phyloP scores from a whole-genome alignment of 2,888 invertebrate species.

The Junonia oenone region DNA sequence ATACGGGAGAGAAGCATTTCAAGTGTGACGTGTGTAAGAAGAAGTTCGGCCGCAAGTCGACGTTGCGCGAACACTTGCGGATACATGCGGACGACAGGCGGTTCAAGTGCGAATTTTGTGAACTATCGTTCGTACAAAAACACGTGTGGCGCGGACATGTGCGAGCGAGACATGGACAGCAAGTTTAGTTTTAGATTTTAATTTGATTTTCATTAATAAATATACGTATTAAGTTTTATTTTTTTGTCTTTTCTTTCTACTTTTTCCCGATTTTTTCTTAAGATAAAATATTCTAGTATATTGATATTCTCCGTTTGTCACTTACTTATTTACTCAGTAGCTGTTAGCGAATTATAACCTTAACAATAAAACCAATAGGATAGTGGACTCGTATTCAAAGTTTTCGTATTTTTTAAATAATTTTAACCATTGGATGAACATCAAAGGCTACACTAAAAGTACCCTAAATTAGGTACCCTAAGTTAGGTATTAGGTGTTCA shows the following conservation, averaged over 20 bases:
- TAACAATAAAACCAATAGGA: too few relatives aligned
- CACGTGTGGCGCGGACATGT: slow-evolving; percentile 56
- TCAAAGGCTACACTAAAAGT: too few relatives aligned
- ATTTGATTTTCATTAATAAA: not conserved
- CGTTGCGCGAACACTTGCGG: slow-evolving; percentile 48
- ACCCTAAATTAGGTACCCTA: too few relatives aligned
- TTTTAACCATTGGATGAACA: too few relatives aligned
- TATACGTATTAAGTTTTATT: not conserved
- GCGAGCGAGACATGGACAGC: slow-evolving; percentile 36
- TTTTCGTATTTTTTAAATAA: too few relatives aligned
- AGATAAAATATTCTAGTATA: too few relatives aligned
- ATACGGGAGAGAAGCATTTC: slow-evolving; percentile 40
- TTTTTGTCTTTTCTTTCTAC: not conserved
- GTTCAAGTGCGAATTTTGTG: slow-evolving; percentile 41
- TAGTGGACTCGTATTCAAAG: too few relatives aligned
- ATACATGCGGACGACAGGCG: slow-evolving; percentile 38
- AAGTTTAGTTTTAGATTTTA: not conserved
- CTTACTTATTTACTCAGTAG: too few relatives aligned
- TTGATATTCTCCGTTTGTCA: too few relatives aligned
- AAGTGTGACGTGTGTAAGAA: slow-evolving; percentile 48
- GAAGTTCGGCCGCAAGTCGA: slow-evolving; percentile 42
- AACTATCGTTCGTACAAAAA: slow-evolving; percentile 41
- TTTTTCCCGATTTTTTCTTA: too few relatives aligned
- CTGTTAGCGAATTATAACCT: too few relatives aligned
- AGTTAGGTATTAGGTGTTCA: too few relatives aligned